Evolutionary conservation across 1,140 invertebrate genomes (phyloP).

Genomic region (Bicyclus anynana): DNA sequence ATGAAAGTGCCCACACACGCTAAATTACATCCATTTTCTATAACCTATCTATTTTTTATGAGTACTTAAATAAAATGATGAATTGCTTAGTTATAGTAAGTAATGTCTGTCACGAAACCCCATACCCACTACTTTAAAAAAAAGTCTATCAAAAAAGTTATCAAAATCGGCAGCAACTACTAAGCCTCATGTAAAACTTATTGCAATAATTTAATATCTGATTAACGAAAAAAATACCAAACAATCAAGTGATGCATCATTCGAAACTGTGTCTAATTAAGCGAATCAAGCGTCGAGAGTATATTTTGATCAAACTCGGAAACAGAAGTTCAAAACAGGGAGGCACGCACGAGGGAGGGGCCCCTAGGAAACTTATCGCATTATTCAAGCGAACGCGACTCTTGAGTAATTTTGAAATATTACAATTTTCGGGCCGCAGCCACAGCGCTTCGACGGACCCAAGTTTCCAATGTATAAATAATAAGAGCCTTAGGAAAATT

Average conservation of each 20-base stretch:
- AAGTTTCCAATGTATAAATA: constrained; percentile 28
- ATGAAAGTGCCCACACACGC: no score
- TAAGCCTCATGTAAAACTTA: no score
- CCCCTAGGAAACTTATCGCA: constrained; percentile 68
- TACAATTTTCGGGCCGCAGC: constrained; percentile 69
- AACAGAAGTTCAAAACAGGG: constrained; percentile 67
- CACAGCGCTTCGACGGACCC: constrained; percentile 47
- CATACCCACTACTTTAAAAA: no score
- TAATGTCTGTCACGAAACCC: no score
- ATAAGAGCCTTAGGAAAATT: constrained; percentile 8
- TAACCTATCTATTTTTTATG: no score
- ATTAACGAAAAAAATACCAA: no score
- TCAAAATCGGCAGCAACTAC: no score
- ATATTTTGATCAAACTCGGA: constrained; percentile 64
- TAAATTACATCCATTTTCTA: no score
- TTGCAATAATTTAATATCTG: no score
- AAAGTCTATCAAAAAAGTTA: no score
- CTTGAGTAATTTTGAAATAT: constrained; percentile 78
- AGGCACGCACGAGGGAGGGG: constrained; percentile 55
- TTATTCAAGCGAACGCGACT: constrained; percentile 73
- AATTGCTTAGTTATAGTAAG: no score
- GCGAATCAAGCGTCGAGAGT: constrained; percentile 31
- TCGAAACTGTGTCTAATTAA: constrained; percentile 16
- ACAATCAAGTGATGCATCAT: neutral
- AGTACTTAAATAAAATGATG: no score